A percentile compares a stretch with the other conserved stretches of the same genome.
phyloP scores from a whole-genome alignment of 2,113 vertebrate genomes.

The Chaetodon trifascialis region DNA sequence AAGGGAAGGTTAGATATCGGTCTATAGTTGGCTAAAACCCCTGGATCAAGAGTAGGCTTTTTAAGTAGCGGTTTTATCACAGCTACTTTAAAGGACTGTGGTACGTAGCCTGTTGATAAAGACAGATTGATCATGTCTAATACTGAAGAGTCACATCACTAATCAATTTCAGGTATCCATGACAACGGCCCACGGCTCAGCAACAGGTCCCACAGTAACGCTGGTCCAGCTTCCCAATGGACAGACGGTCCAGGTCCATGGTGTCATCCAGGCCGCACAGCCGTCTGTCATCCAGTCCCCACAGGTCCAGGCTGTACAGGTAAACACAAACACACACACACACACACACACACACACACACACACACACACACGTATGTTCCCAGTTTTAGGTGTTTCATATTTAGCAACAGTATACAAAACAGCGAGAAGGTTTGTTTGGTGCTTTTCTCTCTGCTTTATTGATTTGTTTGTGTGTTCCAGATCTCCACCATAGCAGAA shows the following conservation, averaged over 20 bases:
- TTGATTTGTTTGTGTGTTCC: constrained; percentile 27
- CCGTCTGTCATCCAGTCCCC: constrained; percentile 98
- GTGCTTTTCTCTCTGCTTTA: neutral
- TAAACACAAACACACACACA: constrained; percentile 72
- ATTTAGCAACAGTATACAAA: neutral
- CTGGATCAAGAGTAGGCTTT: too few species aligned
- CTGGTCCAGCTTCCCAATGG: constrained; percentile 98
- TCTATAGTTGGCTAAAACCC: too few species aligned
- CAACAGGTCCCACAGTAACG: constrained; percentile 93
- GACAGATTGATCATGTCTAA: too few species aligned
- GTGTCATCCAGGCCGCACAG: constrained; percentile 97
- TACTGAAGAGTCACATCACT: neutral
- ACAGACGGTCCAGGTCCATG: constrained; percentile 98
- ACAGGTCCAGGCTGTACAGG: constrained; percentile 97
- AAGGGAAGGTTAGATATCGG: too few species aligned
- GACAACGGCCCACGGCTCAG: constrained; percentile 90
- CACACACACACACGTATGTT: neutral
- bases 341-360: constrained; percentile 15
- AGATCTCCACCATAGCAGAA: constrained; percentile 98
- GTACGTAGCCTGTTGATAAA: too few species aligned
- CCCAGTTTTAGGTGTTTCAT: neutral
- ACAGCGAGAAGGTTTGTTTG: neutral
- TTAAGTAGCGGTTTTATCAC: too few species aligned
- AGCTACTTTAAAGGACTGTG: too few species aligned
- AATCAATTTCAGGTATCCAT: constrained; percentile 89